phyloP scores from a whole-genome alignment of 2,888 invertebrate genomes.

The Molorchus minor region DNA sequence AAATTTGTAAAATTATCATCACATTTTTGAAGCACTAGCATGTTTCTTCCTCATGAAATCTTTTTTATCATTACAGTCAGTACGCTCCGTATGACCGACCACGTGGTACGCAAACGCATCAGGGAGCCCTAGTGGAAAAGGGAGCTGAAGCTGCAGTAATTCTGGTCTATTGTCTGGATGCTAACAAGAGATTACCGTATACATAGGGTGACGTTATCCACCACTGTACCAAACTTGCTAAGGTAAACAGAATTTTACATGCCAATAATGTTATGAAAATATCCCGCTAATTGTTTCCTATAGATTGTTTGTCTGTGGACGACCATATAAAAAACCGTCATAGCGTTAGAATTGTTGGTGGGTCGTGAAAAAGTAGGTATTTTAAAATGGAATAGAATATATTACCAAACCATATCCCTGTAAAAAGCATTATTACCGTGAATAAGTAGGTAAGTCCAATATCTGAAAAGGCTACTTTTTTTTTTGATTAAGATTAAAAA shows the following conservation, averaged over 20 bases:
- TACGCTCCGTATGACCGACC: slow-evolving; percentile 23
- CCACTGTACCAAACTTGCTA: slow-evolving; percentile 37
- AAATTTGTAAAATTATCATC: no score
- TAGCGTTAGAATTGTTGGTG: not conserved
- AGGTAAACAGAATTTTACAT: slow-evolving; percentile 40
- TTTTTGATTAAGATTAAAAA: no score
- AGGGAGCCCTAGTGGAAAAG: slow-evolving; percentile 28
- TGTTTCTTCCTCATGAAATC: no score
- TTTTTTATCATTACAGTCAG: slow-evolving; percentile 29
- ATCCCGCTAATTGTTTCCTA: slow-evolving; percentile 24
- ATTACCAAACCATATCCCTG: no score
- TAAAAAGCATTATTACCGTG: not conserved
- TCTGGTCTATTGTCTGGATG: slow-evolving; percentile 43
- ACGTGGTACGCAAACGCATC: slow-evolving; percentile 34
- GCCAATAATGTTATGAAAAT: slow-evolving; percentile 40
- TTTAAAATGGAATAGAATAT: no score
- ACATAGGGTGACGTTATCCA: slow-evolving; percentile 33
- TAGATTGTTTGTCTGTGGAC: not conserved
- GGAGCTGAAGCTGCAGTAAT: slow-evolving; percentile 42
- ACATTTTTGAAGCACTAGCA: no score
- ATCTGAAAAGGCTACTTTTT: no score
- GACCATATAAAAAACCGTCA: not conserved
- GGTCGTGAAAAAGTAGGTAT: not conserved
- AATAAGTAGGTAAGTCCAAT: no score
- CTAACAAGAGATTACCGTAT: slow-evolving; percentile 42